These are phyloP conservation scores for Galaxea fascicularis DNA, from an alignment of 92 coral and sea anemone genomes.

Conservation along the genomic window DNA sequence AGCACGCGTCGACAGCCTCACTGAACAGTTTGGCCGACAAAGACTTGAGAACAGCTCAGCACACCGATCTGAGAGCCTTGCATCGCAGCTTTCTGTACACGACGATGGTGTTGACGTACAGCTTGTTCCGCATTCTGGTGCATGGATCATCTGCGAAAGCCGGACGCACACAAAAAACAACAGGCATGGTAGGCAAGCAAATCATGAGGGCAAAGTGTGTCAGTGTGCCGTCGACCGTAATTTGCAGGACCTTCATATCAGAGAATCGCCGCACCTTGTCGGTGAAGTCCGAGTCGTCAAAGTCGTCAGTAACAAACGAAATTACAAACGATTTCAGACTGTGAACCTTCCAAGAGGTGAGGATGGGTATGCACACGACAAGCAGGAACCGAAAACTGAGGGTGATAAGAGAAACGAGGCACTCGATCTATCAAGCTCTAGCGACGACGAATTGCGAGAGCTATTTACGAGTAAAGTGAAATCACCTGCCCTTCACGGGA, in stretches of 20 bases:
- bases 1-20: constrained; percentile 48
- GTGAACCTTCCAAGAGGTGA: neutral
- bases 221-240: constrained; percentile 12
- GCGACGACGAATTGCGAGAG: constrained; percentile 61
- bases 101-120: neutral
- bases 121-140: neutral
- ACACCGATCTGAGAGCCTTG: constrained; percentile 21
- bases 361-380: neutral
- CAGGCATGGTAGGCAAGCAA: neutral
- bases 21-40: constrained; percentile 63
- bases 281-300: constrained; percentile 41
- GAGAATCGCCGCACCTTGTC: constrained; percentile 30
- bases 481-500: neutral
- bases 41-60: constrained; percentile 47
- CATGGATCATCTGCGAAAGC: constrained; percentile 41
- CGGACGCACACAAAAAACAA: constrained; percentile 11
- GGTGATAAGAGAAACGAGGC: constrained; percentile 17
- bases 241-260: constrained; percentile 18
- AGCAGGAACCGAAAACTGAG: neutral
- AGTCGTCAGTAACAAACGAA: constrained; percentile 20
- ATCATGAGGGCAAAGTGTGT: constrained; percentile 7
- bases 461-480: constrained; percentile 4
- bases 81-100: constrained; percentile 19
- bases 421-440: constrained; percentile 58
- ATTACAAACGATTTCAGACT: constrained; percentile 11